Percentiles rank a stretch among this genome's conserved stretches.
Conservation (phyloP, 2,888 invertebrate genomes). For the Netelia fuscicornis region DNA sequence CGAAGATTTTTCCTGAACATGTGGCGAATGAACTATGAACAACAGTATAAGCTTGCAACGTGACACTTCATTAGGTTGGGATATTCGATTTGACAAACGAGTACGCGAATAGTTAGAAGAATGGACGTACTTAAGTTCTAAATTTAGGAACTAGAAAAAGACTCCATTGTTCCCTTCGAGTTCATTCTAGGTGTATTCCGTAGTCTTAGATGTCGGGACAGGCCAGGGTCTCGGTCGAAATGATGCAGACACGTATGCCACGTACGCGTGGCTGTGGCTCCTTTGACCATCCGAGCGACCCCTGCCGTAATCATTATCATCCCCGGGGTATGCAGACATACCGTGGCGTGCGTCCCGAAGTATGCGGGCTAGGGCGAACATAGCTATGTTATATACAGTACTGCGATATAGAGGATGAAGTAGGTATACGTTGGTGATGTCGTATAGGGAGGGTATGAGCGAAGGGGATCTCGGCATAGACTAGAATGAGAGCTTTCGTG, state of each 20-base stretch:
- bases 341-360: conserved; percentile 79
- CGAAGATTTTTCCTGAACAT: too few relatives aligned
- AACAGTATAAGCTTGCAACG: too few relatives aligned
- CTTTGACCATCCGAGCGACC: conserved; percentile 56
- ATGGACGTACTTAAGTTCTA: not conserved
- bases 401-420: conserved; percentile 27
- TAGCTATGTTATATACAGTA: conserved; percentile 50
- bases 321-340: conserved; percentile 80
- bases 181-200: conserved; percentile 15
- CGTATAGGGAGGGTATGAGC: conserved; percentile 14
- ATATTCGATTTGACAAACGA: too few relatives aligned
- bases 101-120: not conserved
- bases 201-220: conserved; percentile 20
- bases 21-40: too few relatives aligned
- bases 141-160: not conserved
- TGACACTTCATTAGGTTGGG: too few relatives aligned
- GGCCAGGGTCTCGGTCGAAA: conserved; percentile 39
- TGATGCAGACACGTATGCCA: conserved; percentile 50
- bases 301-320: conserved; percentile 77
- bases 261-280: conserved; percentile 42
- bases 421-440: conserved; percentile 31
- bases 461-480: conserved; percentile 32
- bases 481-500: conserved; percentile 52
- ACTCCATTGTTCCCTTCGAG: not conserved
- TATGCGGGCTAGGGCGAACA: conserved; percentile 77